Evolutionary conservation across 2,888 invertebrate species (phyloP), one percentile per base, ranked within the genome.

Genomic region (Erynnis tages): DNA sequence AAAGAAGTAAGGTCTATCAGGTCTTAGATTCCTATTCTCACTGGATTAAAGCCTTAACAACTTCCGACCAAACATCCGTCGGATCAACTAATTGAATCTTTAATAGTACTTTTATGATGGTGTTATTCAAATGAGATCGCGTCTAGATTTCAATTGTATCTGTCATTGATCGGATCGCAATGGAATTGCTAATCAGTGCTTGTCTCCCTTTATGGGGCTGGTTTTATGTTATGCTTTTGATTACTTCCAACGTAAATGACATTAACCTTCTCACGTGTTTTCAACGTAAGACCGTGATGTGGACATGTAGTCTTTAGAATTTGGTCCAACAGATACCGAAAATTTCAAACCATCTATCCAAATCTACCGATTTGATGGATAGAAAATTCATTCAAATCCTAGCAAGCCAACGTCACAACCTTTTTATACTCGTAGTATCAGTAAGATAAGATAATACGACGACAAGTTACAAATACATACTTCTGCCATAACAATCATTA

Each of bases 31-130:
- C n/a, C n/a, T n/a, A n/a, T n/a, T 54, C 53, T 56, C 53, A 56
- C 54, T 49, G 49, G 49, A 35, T 44, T 49, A 45, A 46, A 13
- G 53, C 50, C 55, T 55, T 58, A 56, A 60, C 55, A 60, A 56
- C 55, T 61, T 61, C 60, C 59, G 55, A 54, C 11, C 41, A 11
- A 32, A 54, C 56, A 60, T 63, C 61, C 63, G 61, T 40, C 32
- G 40, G 46, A 40, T 58, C 62, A 62, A 55, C 65, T 69, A 74
- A 73, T 73, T 72, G 71, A 73, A 71, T 72, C 66, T 69, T 67
- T 71, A 72, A 74, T 71, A 66, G 59, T 59, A 69, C 63, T 70
- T 71, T 71, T 69, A 74, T 69, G 62, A 63, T 58, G 65, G 69
- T 75, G 76, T 77, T 78, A 74, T 76, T 76, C 61, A 66, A 76